These are phyloP conservation scores for Chrysolina oricalcia DNA, from an alignment of 2,888 invertebrate genomes.

Conservation along the genomic window DNA sequence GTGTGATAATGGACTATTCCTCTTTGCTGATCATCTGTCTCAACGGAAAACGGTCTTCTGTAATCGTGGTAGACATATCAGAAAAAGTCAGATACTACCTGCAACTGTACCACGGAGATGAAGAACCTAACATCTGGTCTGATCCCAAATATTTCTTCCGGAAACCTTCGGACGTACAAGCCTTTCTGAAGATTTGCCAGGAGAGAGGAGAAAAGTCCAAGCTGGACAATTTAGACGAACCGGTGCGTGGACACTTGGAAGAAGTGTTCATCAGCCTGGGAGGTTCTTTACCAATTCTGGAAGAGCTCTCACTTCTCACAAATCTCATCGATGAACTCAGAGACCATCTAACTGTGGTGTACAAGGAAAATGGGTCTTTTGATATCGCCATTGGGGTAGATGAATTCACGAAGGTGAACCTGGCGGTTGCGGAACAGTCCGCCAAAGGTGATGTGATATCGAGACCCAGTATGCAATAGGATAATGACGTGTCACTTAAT, in stretches of 20 bases:
- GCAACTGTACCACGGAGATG: neutral
- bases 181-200: slow-evolving; percentile 23
- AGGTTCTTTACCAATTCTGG: neutral
- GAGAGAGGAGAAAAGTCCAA: slow-evolving; percentile 28
- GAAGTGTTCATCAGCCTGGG: slow-evolving; percentile 23
- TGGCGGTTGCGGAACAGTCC: too few relatives aligned
- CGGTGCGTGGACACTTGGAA: neutral
- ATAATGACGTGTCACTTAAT: too few relatives aligned
- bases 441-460: too few relatives aligned
- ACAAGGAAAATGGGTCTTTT: slow-evolving; percentile 34
- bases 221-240: neutral
- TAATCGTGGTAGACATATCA: neutral
- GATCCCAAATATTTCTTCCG: slow-evolving; percentile 34
- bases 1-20: too few relatives aligned
- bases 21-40: too few relatives aligned
- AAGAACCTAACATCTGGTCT: slow-evolving; percentile 19
- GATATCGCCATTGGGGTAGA: neutral
- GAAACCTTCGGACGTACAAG: slow-evolving; percentile 18
- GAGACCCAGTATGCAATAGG: too few relatives aligned
- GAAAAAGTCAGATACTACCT: neutral
- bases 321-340: slow-evolving; percentile 23
- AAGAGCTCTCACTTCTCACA: neutral
- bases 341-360: slow-evolving; percentile 26
- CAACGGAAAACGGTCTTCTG: slow-evolving; percentile 29
- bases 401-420: slow-evolving; percentile 35